Evolutionary conservation across 1,140 invertebrate genomes (phyloP).

Genomic region (Wiebesia pumilae): DNA sequence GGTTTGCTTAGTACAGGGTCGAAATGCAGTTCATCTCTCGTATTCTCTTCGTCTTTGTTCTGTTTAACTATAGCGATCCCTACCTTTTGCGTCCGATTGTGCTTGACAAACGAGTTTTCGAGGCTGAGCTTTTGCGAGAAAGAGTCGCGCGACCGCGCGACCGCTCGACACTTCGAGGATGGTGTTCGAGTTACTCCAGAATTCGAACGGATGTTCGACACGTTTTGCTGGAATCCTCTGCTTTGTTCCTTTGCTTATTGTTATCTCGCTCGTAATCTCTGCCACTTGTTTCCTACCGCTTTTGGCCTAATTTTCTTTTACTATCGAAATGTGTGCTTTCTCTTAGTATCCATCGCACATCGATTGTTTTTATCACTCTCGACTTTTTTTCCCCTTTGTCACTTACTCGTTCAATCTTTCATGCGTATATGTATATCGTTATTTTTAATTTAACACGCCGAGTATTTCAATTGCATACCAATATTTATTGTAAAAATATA

Average conservation of each 20-base stretch:
- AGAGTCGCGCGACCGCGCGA: not conserved
- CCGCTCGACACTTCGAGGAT: not conserved
- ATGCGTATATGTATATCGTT: too few species aligned
- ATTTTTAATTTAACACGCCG: too few species aligned
- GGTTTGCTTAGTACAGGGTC: not conserved
- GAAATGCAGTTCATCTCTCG: not conserved
- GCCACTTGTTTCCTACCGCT: slow-evolving; percentile 22
- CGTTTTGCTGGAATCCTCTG: slow-evolving; percentile 26
- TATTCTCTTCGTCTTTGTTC: not conserved
- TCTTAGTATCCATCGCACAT: not conserved
- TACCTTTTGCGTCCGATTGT: slow-evolving; percentile 28
- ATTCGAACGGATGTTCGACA: slow-evolving; percentile 52
- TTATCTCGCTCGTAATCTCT: not conserved
- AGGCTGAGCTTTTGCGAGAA: not conserved
- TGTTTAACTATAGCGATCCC: not conserved
- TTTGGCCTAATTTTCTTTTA: not conserved
- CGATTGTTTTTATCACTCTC: not conserved
- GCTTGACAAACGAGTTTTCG: slow-evolving; percentile 41
- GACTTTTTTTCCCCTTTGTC: too few species aligned
- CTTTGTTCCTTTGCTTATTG: slow-evolving; percentile 29
- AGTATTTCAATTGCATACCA: too few species aligned
- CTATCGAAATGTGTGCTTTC: not conserved
- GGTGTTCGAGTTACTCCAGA: slow-evolving; percentile 31
- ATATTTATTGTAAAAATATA: too few species aligned
- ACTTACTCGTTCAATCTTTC: too few species aligned